Evolutionary conservation across 2,888 invertebrate genomes (phyloP), one percentile per base, ranked within the genome.

Genomic region (Gandaritis pyraliata): DNA sequence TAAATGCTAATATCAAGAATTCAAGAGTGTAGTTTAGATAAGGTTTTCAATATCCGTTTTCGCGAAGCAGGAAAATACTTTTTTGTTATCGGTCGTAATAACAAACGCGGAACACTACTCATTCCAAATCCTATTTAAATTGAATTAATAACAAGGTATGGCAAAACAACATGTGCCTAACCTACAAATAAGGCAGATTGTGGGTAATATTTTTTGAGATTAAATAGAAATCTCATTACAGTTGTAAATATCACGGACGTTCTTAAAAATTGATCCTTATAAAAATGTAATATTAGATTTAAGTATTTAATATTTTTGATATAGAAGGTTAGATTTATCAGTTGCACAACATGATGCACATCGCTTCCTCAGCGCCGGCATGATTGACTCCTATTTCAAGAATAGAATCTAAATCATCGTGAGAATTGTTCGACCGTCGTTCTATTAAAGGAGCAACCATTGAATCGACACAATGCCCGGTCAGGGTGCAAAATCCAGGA

Each of bases 381-480:
- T 15, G 56, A 59, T 67, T 66, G 55, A 68, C 61, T 64, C 62
- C 61, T 64, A 69, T 65, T 58, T 64, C 67, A 57, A 62, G 59
- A 65, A 64, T 65, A 54, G 63, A 66, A 64, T 56, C 68, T 66
- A 69, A 70, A 72, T 68, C 68, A 72, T 67, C 72, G 75, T 76
- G 77, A 69, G 76, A 77, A 73, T 38, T 61, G 65, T 52, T 54
- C 52, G 59, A 45, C 53, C 54, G 62, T 46, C 56, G 68, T 69
- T 68, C 71, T 76, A 77, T 74, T 72, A 71, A 69, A 69, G 65
- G 56, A 68, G 62, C 61, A 50, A 53, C 58, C 64, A 53, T 61
- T 71, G 71, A 72, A 72, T 72, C 69, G 71, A 61, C 65, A 71
- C 72, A 72, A 74, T 70, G 61, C 68, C 66, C 63, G 62, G 51